Evolutionary conservation across 2,797 vertebrate species (phyloP), one percentile per base, ranked within the genome.

Genomic region (Paramormyrops hopkinsi): DNA sequence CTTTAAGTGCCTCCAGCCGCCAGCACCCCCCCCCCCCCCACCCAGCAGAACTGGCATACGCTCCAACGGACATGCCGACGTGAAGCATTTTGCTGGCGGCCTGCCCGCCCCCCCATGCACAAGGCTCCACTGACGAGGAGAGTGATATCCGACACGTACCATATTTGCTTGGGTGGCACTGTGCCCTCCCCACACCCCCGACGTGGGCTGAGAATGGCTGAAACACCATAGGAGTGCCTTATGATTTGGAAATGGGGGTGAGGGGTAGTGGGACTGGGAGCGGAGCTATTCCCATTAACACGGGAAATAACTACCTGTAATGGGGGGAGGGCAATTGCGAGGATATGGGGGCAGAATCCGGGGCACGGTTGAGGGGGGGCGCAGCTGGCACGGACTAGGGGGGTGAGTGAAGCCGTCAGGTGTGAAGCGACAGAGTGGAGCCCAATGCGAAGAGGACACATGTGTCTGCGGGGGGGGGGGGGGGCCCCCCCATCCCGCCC

Each of bases 1-100:
- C 87, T 92, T 92, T 87, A 93, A 91, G 91, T 92, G 85, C 54
- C 91, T 90, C 92, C 92, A 93, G 91, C 90, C 84, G 54, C 33
- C 37, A 17, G 33, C 0, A n/a, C 4, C 69, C 29, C 29, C 29
- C 29, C 29, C 29, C 12, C 14, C 14, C 69, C 33, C 12, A 22
- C 9, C 22, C 48, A 11, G 76, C 46, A 25, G 46, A 7, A 22
- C 22, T 51, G 41, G n/a, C 46, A 2, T 22, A 53, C 19, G 44
- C n/a, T 86, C 48, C 48, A 14, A 14, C 62, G 62, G 62, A 69
- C 62, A 69, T 69, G 25, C 62, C 62, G 62, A 12, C 22, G 11
- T 11, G 62, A 69, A 69, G 62, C 62, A 29, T 53, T 86, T 29
- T 54, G n/a, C 48, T 86, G 84, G 44, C 41, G 17, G 8, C 37